Percentiles rank a stretch among this genome's conserved stretches.
These are phyloP conservation scores for Sepiola atlantica DNA, from an alignment of 2,888 invertebrate species.

Conservation along the genomic window DNA sequence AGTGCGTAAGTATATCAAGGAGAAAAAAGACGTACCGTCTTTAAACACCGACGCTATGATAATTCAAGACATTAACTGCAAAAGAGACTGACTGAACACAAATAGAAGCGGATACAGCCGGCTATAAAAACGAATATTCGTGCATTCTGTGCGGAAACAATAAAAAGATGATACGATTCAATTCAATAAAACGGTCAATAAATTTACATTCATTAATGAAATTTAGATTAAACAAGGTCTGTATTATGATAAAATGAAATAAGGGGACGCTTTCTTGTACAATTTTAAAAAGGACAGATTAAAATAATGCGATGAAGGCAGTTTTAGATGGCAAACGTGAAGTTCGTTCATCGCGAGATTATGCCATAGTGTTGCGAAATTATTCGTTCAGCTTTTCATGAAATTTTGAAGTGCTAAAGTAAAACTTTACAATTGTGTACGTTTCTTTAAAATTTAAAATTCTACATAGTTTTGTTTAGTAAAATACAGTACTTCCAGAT, in stretches of 20 bases:
- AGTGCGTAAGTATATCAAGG: neutral
- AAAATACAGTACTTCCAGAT: too few species aligned
- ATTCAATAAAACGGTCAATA: neutral
- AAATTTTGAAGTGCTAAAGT: too few species aligned
- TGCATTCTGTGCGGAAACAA: neutral
- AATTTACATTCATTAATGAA: neutral
- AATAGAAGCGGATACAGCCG: neutral
- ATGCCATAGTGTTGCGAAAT: neutral
- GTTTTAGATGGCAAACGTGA: too few species aligned
- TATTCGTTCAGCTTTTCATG: too few species aligned
- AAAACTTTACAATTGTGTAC: too few species aligned
- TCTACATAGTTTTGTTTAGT: too few species aligned
- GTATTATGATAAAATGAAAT: neutral
- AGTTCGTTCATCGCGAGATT: neutral
- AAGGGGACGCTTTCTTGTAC: neutral
- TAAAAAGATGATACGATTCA: neutral
- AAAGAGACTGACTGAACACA: neutral
- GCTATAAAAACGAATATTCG: too few species aligned
- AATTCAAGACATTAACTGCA: neutral
- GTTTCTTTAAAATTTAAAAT: too few species aligned
- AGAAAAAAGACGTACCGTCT: neutral
- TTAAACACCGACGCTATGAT: neutral
- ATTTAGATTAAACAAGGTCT: neutral
- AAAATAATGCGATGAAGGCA: too few species aligned
- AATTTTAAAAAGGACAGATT: neutral